phyloP scores from a whole-genome alignment of 1,140 invertebrate species.

The Melanaphis sacchari region DNA sequence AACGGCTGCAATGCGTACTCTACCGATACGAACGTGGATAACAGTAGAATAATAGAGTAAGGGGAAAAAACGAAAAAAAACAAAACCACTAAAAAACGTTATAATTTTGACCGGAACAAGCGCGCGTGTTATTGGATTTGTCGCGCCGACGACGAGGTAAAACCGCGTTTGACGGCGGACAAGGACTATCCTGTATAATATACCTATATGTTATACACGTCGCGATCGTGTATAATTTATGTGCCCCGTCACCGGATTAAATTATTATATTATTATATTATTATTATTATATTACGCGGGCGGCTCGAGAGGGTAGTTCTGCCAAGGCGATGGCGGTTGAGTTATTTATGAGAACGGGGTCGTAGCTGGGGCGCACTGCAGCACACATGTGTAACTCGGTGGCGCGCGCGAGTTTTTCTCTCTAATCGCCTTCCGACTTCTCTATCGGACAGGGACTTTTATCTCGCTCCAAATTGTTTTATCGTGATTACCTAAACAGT shows the following conservation, averaged over 20 bases:
- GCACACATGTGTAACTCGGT: neutral
- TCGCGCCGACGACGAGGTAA: neutral
- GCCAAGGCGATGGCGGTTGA: constrained; percentile 34
- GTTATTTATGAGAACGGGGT: constrained; percentile 48
- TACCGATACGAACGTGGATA: neutral
- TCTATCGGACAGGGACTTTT: neutral
- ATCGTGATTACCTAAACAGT: neutral
- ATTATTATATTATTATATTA: constrained; percentile 54
- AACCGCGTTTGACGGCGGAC: neutral
- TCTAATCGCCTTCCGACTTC: constrained; percentile 24
- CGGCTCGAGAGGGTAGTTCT: constrained; percentile 16
- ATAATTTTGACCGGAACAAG: neutral
- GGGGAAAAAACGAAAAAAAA: neutral
- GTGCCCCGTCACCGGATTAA: constrained; percentile 52
- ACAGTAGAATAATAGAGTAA: neutral
- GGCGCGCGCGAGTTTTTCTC: neutral
- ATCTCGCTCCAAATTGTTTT: neutral
- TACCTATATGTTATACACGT: neutral
- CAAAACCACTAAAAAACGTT: neutral
- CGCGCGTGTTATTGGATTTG: constrained; percentile 1
- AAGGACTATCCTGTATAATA: neutral
- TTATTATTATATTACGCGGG: constrained; percentile 33
- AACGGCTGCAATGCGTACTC: too few species aligned
- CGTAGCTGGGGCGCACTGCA: neutral
- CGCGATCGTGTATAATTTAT: constrained; percentile 32